Evolutionary conservation across 2,888 invertebrate species (phyloP).

Genomic region (Trichogramma evanescens): DNA sequence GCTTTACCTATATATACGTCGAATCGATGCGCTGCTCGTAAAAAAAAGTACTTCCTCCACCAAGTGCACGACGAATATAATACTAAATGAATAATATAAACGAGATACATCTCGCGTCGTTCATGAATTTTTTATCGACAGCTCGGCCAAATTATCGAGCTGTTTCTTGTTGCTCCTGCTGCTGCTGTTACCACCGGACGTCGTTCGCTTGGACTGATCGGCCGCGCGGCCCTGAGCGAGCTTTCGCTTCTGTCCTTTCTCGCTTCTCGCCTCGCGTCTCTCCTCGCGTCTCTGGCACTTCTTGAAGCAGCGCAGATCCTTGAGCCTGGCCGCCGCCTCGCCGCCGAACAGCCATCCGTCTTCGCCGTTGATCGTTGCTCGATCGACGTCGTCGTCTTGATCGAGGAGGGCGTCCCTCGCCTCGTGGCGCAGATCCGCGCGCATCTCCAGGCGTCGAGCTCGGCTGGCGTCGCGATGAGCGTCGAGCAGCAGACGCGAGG

Average conservation of each 20-base stretch:
- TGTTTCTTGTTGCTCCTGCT: background rate
- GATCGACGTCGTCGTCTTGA: no score
- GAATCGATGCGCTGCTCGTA: no score
- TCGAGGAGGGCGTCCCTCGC: background rate
- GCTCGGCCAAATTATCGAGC: background rate
- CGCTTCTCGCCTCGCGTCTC: background rate
- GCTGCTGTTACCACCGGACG: background rate
- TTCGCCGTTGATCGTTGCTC: background rate
- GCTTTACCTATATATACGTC: no score
- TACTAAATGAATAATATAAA: no score
- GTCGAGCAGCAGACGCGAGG: constrained; percentile 6
- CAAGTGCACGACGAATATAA: no score
- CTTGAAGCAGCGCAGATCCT: background rate
- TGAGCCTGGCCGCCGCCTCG: constrained; percentile 5
- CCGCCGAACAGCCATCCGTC: constrained; percentile 5
- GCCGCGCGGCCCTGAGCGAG: background rate
- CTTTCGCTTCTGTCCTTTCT: constrained; percentile 1
- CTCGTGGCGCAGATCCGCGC: background rate
- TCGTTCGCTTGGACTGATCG: background rate
- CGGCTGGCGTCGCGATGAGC: constrained; percentile 5
- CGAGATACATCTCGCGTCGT: no score
- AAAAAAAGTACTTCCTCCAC: no score
- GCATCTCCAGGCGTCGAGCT: background rate
- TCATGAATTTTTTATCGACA: background rate
- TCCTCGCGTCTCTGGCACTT: background rate